Evolutionary conservation across 2,797 vertebrate genomes (phyloP).

Genomic region (Sebastes dallii): DNA sequence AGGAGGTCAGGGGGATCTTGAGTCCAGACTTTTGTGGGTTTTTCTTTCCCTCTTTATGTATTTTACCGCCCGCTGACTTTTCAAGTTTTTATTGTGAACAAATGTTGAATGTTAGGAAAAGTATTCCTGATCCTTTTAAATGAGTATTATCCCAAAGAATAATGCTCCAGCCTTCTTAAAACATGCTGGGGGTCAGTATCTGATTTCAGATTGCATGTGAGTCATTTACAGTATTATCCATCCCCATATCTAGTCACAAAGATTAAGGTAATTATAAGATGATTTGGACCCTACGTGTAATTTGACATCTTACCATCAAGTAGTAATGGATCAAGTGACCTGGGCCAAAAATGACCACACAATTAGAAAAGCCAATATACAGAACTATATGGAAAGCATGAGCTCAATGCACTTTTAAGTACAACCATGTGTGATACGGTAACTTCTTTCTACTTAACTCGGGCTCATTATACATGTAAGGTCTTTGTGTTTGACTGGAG

Average conservation of each 20-base stretch:
- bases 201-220: background rate
- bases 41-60: background rate
- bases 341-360: conserved; percentile 37
- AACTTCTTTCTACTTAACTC: conserved; percentile 59
- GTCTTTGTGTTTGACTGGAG: conserved; percentile 67
- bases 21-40: conserved; percentile 2
- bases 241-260: conserved; percentile 6
- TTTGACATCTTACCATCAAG: conserved; percentile 7
- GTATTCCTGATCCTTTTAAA: background rate
- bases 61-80: background rate
- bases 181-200: background rate
- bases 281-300: background rate
- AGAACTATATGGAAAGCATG: conserved; percentile 39
- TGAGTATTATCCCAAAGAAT: background rate
- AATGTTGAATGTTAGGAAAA: background rate
- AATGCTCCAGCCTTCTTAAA: background rate
- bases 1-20: conserved; percentile 26
- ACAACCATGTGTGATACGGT: conserved; percentile 63
- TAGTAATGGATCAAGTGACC: conserved; percentile 13
- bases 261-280: conserved; percentile 15
- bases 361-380: conserved; percentile 66
- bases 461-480: conserved; percentile 48
- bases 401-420: conserved; percentile 58
- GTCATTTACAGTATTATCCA: background rate
- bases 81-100: background rate